These are phyloP conservation scores for Columbina picui DNA, from an alignment of 2,113 vertebrate species.

Conservation along the genomic window DNA sequence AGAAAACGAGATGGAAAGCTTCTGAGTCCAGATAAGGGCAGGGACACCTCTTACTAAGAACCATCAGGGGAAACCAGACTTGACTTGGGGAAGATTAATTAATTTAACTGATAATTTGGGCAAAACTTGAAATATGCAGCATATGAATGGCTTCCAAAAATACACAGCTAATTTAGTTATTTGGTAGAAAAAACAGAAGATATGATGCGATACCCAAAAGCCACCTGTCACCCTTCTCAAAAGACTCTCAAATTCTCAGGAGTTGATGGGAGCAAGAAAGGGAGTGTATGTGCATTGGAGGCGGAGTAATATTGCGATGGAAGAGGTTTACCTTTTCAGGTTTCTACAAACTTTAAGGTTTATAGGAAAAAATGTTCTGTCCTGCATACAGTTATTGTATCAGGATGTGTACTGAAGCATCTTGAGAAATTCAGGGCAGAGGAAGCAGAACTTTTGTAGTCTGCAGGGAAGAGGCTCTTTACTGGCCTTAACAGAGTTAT, in stretches of 20 bases:
- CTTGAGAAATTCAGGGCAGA: background rate
- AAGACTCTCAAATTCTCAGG: background rate
- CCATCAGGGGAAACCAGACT: background rate
- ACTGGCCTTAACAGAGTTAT: background rate
- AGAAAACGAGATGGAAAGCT: background rate
- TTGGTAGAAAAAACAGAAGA: background rate
- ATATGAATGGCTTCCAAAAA: background rate
- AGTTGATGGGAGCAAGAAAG: background rate
- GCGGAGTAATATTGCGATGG: background rate
- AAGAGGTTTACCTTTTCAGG: background rate
- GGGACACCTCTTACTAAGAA: background rate
- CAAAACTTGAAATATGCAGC: background rate
- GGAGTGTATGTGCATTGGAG: accelerated
- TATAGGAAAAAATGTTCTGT: background rate
- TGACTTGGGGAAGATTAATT: background rate
- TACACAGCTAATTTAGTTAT: background rate
- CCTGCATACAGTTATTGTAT: background rate
- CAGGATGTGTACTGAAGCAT: background rate
- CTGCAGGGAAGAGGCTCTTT: background rate
- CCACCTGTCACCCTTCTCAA: background rate
- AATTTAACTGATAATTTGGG: background rate
- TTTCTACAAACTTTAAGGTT: background rate
- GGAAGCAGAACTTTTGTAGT: background rate
- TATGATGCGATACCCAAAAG: background rate
- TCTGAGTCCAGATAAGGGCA: background rate